Evolutionary conservation across 1,140 invertebrate species (phyloP), one percentile per base, ranked within the genome.

Genomic region (Propsilocerus akamusi): DNA sequence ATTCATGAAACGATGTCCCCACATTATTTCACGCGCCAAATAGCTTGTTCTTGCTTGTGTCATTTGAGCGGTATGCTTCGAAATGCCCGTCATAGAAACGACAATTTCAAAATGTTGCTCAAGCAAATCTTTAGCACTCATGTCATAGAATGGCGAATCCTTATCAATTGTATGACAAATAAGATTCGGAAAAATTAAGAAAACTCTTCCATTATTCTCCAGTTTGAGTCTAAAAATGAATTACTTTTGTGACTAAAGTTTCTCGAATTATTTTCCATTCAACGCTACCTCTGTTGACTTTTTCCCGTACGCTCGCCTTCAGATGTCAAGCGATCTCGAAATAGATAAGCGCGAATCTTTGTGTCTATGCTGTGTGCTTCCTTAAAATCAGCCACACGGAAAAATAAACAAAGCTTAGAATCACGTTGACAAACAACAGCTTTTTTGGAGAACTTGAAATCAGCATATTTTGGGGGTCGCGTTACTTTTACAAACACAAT

Each of bases 1-100:
- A 34, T 78, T 77, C 53, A 76, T 75, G 58, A 90, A 90, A 8
- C 82, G 67, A 61, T 89, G 79, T 4, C 87, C 88, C 86, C 88
- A 93, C 20, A 83, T 70, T 23, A 93, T 84, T 65, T 93, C 88
- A 22, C 73, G 75, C 7, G 84, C 81, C 12, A 89, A 60, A 63
- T 88, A 93, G 0, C 86, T 90, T 0, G 85, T 86, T 26, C 81
- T 64, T 25, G 76, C 77, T 56, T 81, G 78, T 0, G 80, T 81
- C 25, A 75, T 74, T 48, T 82, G 81, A 1, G 83, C 84, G 6
- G 86, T 88, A 34, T 75, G 76, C 55, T 83, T 79, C 0, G 86
- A 84, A 5, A 75, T 76, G 2, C 90, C 89, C 57, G 88, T 84
- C 32, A 94, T 70, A 51, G 84, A 81, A 1, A 89, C 80, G 34